Evolutionary conservation across 2,797 vertebrate genomes (phyloP), one percentile per base, ranked within the genome.

Genomic region (Echeneis naucrates): DNA sequence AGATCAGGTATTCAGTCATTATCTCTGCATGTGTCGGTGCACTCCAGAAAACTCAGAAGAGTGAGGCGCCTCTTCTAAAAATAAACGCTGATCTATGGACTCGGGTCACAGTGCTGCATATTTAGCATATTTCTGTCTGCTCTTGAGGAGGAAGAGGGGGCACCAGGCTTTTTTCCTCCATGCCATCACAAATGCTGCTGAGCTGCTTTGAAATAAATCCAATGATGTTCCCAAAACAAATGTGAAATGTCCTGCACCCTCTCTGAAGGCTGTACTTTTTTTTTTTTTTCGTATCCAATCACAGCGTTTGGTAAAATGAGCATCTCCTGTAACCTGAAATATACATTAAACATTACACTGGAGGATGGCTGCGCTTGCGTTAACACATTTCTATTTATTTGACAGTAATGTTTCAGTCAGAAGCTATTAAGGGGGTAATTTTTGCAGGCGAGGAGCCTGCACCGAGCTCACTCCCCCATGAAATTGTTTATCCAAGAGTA

Each of bases 71-170:
- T 60, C 54, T 35, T 50, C 87, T 90, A 90, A 92, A 93, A 92
- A 93, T 92, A 93, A 81, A 72, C 57, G 24, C 70, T 81, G 78
- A 85, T 88, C 81, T 86, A 17, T 67, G 72, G 63, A 69, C 82
- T 55, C 69, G 44, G 87, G 88, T 90, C 88, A 83, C 66, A 21
- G 50, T 68, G 72, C 86, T 81, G 85, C 92, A 92, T 94, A 83
- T 90, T 92, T 92, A 61, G 72, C 87, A 94, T 93, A 85, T 89
- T 94, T 94, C 81, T 42, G 72, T 77, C 78, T 70, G 83, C 80
- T 83, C n/a, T 71, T 33, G 70, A 72, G 80, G 76, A 81, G 83
- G 40, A 51, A 12, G 35, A 77, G 60, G 66, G 80, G 50, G 58
- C 62, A 78, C 9, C 16, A 26, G 23, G 64, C 79, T 17, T 17